phyloP scores from a whole-genome alignment of 2,113 vertebrate species.

The Planiliza haematocheilus region DNA sequence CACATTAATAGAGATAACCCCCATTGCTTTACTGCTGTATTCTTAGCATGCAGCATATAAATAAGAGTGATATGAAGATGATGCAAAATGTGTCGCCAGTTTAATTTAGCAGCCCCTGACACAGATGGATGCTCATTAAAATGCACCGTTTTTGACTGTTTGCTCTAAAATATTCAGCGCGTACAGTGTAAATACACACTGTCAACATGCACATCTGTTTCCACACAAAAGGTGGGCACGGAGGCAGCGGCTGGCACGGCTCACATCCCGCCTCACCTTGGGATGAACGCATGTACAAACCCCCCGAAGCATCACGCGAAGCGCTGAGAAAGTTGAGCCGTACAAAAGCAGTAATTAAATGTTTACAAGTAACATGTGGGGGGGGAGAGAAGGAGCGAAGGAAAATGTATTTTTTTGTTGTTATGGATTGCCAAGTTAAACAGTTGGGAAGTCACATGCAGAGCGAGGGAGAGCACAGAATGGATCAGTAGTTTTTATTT shows the following conservation, averaged over 20 bases:
- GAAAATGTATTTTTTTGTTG: neutral
- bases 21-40: neutral
- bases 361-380: slow-evolving; percentile 1
- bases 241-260: neutral
- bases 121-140: slow-evolving; percentile 53
- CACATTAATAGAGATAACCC: neutral
- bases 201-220: slow-evolving; percentile 29
- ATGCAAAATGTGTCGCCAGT: neutral
- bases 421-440: neutral
- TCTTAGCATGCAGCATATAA: neutral
- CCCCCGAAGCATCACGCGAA: neutral
- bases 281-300: neutral
- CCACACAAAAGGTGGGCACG: slow-evolving; percentile 20
- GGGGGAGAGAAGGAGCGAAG: neutral
- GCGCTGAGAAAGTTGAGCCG: neutral
- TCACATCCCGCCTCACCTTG: neutral
- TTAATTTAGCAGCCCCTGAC: slow-evolving; percentile 38
- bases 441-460: slow-evolving; percentile 26
- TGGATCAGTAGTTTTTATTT: slow-evolving; percentile 24
- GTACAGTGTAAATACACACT: slow-evolving; percentile 25
- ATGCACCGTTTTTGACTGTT: slow-evolving; percentile 43
- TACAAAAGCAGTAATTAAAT: slow-evolving; percentile 1
- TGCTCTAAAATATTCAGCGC: slow-evolving; percentile 45
- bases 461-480: neutral
- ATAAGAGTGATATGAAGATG: neutral